Base-by-base conservation (phyloP, 2,888 invertebrate species). In the Agrotis exclamationis region DNA sequence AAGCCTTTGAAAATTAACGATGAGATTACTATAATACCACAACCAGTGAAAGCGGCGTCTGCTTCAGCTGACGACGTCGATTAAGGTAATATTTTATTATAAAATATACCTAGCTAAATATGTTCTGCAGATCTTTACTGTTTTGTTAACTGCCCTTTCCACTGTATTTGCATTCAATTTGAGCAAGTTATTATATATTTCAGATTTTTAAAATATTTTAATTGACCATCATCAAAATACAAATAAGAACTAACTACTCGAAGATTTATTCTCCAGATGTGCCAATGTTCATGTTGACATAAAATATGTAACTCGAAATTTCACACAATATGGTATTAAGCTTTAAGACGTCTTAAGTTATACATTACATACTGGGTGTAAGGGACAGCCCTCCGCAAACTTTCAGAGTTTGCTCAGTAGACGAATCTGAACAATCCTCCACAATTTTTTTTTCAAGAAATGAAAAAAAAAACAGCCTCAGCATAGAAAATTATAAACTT, bases 11-110 rank as follows among this genome's bases (percentile, higher is more conserved):
- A 98, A 94, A 98, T 98, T 86, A 98, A 98, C 90, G 98, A 98
- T 92, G 98, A 98, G 94, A 98, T 98, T 86, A 98, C 98, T 75
- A 98, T 98, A 86, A 98, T 98, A 95, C 98, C 98, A 84, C 98
- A 98, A 92, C 98, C 98, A 80, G 97, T 97, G 3, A 92, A 92
- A 53, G 74, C 88, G 3, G 76, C 89, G 33, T 76, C 90, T 20
- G 71, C 87, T 6, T 72, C 87, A 9, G 77, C 90, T 50, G 80
- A 87, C 48, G 91, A 91, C 72, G 87, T 88, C 44, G 91, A 92
- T 89, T 93, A 91, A 94, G 92, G 93, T 92, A 88, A 51, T 57
- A 44, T 54, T 28, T 24, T 9, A 9, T 24, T 7, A 24, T 16
- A 44, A 18, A 28, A 22, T 13, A 1, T 22, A 47, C 6, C 20